phyloP scores from a whole-genome alignment of 2,113 vertebrate species.

The Chaenocephalus aceratus region DNA sequence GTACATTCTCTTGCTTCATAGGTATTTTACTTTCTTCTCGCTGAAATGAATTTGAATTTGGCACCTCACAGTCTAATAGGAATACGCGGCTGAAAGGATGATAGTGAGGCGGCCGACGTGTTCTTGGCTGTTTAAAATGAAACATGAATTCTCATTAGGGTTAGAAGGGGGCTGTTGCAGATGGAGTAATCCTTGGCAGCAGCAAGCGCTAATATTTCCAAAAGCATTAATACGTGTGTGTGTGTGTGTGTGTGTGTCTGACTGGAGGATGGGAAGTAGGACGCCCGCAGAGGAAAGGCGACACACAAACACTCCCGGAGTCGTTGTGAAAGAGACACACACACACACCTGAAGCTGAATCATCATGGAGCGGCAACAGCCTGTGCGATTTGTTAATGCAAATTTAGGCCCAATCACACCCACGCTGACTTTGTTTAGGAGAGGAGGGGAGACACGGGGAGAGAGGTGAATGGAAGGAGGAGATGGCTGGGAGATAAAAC shows the following conservation, averaged over 20 bases:
- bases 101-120: slow-evolving; percentile 48
- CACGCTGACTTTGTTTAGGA: slow-evolving; percentile 64
- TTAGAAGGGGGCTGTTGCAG: slow-evolving; percentile 54
- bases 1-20: slow-evolving; percentile 61
- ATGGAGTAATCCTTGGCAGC: slow-evolving; percentile 75
- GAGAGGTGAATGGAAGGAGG: slow-evolving; percentile 30
- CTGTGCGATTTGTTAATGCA: slow-evolving; percentile 57
- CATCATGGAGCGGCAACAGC: slow-evolving; percentile 35
- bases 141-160: slow-evolving; percentile 75
- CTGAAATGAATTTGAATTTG: slow-evolving; percentile 63
- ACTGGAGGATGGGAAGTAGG: slow-evolving; percentile 55
- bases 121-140: slow-evolving; percentile 57
- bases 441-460: slow-evolving; percentile 26
- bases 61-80: slow-evolving; percentile 49
- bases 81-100: slow-evolving; percentile 45
- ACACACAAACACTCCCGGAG: slow-evolving; percentile 39
- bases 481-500: slow-evolving; percentile 25
- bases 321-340: slow-evolving; percentile 46
- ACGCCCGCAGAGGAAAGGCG: slow-evolving; percentile 38
- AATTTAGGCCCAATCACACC: slow-evolving; percentile 61
- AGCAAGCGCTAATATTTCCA: slow-evolving; percentile 71
- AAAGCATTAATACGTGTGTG: slow-evolving; percentile 59
- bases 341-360: slow-evolving; percentile 47
- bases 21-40: slow-evolving; percentile 50
- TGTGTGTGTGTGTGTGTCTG: slow-evolving; percentile 7